Conservation (phyloP, 2,797 vertebrate species). For the Characodon lateralis region DNA sequence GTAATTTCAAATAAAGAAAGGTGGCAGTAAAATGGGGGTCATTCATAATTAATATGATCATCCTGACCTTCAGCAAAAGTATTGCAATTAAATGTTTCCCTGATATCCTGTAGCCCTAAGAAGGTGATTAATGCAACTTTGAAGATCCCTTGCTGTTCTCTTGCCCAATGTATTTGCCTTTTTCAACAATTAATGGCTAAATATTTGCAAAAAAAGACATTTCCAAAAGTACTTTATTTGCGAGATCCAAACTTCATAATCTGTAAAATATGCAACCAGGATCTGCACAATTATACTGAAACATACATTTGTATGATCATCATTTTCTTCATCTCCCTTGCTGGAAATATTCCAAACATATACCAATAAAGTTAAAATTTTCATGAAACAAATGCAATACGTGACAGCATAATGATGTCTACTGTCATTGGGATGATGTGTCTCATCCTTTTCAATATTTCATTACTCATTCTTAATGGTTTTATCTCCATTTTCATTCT, state of each 20-base stretch:
- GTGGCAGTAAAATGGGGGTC: background rate
- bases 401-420: background rate
- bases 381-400: slow-evolving; percentile 6
- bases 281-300: background rate
- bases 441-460: slow-evolving; percentile 3
- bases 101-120: background rate
- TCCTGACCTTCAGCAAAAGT: background rate
- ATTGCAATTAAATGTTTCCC: background rate
- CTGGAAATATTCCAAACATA: background rate
- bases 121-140: background rate
- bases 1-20: background rate
- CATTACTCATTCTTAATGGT: slow-evolving; percentile 1
- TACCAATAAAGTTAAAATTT: background rate
- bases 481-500: slow-evolving; percentile 9
- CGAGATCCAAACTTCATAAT: background rate
- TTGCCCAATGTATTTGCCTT: background rate
- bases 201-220: background rate
- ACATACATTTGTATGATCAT: background rate
- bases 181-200: background rate
- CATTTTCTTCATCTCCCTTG: background rate
- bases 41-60: background rate
- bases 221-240: background rate
- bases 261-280: background rate
- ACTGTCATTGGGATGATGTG: background rate
- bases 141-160: background rate